Evolutionary conservation across 2,797 vertebrate species (phyloP), one percentile per base, ranked within the genome.

Genomic region (Kryptolebias ocellatus): DNA sequence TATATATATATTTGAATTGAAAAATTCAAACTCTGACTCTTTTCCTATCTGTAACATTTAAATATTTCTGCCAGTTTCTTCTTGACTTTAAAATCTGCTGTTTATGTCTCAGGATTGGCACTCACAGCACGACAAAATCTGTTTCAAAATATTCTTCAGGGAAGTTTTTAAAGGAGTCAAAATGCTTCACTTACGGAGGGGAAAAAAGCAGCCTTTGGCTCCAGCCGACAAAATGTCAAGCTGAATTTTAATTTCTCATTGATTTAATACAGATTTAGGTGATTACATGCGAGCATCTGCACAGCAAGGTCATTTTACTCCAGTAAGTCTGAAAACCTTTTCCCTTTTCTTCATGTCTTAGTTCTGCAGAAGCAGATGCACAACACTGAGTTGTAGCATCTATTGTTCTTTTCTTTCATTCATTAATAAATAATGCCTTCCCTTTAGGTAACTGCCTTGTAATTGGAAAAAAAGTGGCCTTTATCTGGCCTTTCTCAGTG

Each of bases 351-450:
- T 5, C 31, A 34, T 34, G 24, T 24, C 11, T 28, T 7, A 42
- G 29, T 39, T 58, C 18, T 51, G 8, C 11, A 9, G 0, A 71
- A 53, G 31, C 44, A 45, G 12, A 12, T 24, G 15, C 11, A 4
- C 15, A 29, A 15, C 53, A 44, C 15, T 50, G 12, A 57, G n/a
- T 29, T 60, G 6, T 15, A 56, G 42, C 37, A 20, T 2, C 16
- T 27, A 55, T 72, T 55, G 18, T 42, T 53, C 57, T 55, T 24
- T 42, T 53, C 57, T 57, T 5, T 9, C 34, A 12, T 53, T 67
- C 52, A 70, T 86, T 15, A 69, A 55, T 77, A 66, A 74, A 60
- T 53, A 57, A 53, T 49, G 15, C 0, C 27, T 67, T 59, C 18
- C 15, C 54, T 74, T 52, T 16, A 31, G 15, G 54, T 45, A 59